Evolutionary conservation across 1,140 invertebrate genomes (phyloP).

Genomic region (Anoplolepis gracilipes): DNA sequence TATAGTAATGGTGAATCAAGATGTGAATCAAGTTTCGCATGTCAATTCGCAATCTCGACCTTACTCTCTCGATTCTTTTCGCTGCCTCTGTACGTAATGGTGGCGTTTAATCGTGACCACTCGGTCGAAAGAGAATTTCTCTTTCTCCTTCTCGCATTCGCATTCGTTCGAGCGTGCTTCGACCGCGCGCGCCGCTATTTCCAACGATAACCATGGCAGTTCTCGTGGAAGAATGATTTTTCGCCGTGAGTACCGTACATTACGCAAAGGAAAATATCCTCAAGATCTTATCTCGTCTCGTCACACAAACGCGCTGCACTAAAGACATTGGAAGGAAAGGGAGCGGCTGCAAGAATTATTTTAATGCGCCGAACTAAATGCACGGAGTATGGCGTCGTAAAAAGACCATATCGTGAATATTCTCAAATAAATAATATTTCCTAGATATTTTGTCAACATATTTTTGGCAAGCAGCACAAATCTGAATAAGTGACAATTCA

Average conservation of each 20-base stretch:
- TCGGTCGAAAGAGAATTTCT: conserved; percentile 48
- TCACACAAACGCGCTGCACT: conserved; percentile 10
- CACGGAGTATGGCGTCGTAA: background rate
- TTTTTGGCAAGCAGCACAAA: background rate
- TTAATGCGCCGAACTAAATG: conserved; percentile 4
- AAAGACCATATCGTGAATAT: background rate
- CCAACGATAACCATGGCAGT: conserved; percentile 52
- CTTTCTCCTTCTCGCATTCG: conserved; percentile 36
- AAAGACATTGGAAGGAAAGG: conserved; percentile 1
- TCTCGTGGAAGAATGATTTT: conserved; percentile 64
- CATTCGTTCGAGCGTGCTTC: conserved; percentile 48
- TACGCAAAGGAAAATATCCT: conserved; percentile 47
- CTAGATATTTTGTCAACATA: background rate
- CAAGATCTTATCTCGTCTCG: conserved; percentile 36
- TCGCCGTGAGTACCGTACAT: conserved; percentile 35
- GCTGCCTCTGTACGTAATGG: conserved; percentile 40
- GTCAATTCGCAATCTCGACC: conserved; percentile 52
- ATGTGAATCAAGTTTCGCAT: conserved; percentile 54
- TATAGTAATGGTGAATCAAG: background rate
- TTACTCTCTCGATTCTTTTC: conserved; percentile 48
- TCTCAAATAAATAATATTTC: background rate
- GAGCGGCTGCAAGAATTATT: conserved; percentile 22
- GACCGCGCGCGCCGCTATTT: conserved; percentile 26
- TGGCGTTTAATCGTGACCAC: conserved; percentile 51
- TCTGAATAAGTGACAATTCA: background rate